These are phyloP conservation scores for Phenacoccus solenopsis DNA, from an alignment of 1,140 invertebrate species.

Conservation along the genomic window DNA sequence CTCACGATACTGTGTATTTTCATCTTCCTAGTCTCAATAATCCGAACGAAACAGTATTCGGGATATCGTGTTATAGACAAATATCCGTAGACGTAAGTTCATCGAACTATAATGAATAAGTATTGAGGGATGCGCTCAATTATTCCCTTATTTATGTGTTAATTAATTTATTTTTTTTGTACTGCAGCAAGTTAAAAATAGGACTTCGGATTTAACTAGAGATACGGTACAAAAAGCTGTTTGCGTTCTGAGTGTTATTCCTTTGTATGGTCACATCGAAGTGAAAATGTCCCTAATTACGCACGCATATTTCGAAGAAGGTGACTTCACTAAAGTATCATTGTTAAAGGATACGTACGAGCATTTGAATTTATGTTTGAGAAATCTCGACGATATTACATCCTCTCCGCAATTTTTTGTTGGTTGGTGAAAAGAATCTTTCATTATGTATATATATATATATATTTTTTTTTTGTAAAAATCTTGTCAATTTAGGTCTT, in stretches of 20 bases:
- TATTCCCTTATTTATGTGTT: not conserved
- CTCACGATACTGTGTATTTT: slow-evolving; percentile 93
- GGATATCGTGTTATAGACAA: slow-evolving; percentile 94
- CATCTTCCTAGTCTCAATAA: slow-evolving; percentile 79
- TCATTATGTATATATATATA: not conserved
- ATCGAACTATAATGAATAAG: no score
- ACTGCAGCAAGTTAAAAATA: slow-evolving; percentile 74
- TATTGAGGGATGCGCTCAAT: no score
- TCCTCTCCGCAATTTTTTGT: slow-evolving; percentile 61
- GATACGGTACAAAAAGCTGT: slow-evolving; percentile 90
- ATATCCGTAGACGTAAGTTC: slow-evolving; percentile 77
- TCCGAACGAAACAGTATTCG: slow-evolving; percentile 76
- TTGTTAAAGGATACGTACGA: slow-evolving; percentile 84
- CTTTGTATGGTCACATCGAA: slow-evolving; percentile 83
- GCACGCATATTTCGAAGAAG: slow-evolving; percentile 91
- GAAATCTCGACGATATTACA: slow-evolving; percentile 43
- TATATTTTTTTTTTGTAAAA: not conserved
- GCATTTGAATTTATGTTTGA: slow-evolving; percentile 77
- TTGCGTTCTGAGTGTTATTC: slow-evolving; percentile 75
- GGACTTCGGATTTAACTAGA: slow-evolving; percentile 92
- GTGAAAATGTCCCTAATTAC: slow-evolving; percentile 93
- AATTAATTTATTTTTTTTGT: slow-evolving; percentile 23
- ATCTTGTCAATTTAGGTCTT: slow-evolving; percentile 43
- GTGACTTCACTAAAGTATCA: slow-evolving; percentile 80
- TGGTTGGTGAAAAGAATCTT: slow-evolving; percentile 41